Evolutionary conservation across 2,888 invertebrate genomes (phyloP).

Genomic region (Cacoxenus indagator): DNA sequence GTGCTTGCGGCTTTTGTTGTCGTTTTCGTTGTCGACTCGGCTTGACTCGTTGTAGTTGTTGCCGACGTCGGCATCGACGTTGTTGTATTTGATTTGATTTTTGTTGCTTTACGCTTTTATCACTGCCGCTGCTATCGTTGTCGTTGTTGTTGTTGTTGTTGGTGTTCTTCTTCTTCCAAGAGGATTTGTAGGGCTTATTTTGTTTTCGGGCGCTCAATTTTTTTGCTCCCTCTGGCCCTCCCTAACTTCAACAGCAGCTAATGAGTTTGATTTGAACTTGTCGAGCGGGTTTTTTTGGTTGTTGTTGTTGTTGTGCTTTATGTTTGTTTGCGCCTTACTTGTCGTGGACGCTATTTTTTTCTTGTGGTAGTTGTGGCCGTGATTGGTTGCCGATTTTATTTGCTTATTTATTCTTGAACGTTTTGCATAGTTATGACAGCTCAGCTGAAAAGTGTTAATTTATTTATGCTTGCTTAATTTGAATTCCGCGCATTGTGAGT

Average conservation of each 20-base stretch:
- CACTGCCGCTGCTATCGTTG: slow-evolving; percentile 20
- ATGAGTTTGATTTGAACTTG: slow-evolving; percentile 63
- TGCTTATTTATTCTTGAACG: slow-evolving; percentile 45
- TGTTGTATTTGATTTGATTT: slow-evolving; percentile 20
- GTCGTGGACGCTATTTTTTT: slow-evolving; percentile 22
- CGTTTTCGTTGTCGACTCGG: background rate
- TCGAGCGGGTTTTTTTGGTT: slow-evolving; percentile 61
- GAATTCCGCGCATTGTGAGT: background rate
- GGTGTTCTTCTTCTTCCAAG: background rate
- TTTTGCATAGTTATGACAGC: slow-evolving; percentile 62
- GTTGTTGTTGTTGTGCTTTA: slow-evolving; percentile 39
- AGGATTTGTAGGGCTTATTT: slow-evolving; percentile 29
- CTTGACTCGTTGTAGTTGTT: background rate
- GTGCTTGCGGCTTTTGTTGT: slow-evolving; percentile 9
- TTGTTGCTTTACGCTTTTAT: slow-evolving; percentile 19
- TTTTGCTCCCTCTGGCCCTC: slow-evolving; percentile 28
- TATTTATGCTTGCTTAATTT: slow-evolving; percentile 29
- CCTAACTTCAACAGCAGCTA: slow-evolving; percentile 38
- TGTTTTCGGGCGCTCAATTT: slow-evolving; percentile 38
- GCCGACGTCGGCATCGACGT: background rate
- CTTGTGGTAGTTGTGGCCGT: background rate
- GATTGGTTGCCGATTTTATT: background rate
- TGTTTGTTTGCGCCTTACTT: slow-evolving; percentile 18
- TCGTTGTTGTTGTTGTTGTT: background rate
- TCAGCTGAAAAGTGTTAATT: slow-evolving; percentile 41